Evolutionary conservation across 2,888 invertebrate species (phyloP), one percentile per base, ranked within the genome.

Genomic region (Apotomis betuletana): DNA sequence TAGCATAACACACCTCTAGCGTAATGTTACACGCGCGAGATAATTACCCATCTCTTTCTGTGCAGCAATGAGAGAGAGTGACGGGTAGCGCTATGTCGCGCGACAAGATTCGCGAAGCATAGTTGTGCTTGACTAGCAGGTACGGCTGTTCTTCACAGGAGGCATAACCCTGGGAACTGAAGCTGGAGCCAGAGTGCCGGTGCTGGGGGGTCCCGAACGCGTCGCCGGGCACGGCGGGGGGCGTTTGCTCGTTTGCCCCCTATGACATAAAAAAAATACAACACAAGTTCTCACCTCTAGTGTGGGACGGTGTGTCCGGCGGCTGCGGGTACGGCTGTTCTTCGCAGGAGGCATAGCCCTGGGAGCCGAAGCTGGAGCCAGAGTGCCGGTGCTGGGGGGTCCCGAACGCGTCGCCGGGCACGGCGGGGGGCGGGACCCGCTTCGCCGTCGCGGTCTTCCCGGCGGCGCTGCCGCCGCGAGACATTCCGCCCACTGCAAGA

Each of bases 371-470:
- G 83, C 96, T 96, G 88, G 96, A 96, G 72, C 96, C 96, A 65
- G 96, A 96, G 89, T 96, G 96, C 74, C 97, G 95, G 90, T 96
- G 94, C 83, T 93, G 93, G 3, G 93, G 94, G 9, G 90, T 90
- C 36, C 87, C 91, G 81, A 93, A 95, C 77, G 96, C 95, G 87
- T 96, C 96, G 80, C 96, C 96, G 63, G 97, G 97, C 78, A 97
- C 96, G 68, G 97, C 97, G 59, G 97, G 97, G 82, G 98, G 98
- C 81, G 97, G 96, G 86, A 98, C 97, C 93, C 97, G 97, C 93
- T 98, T 98, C 85, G 96, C 97, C 93, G 97, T 97, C 88, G 96
- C 96, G 90, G 96, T 96, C 91, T 92, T 92, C 82, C 97, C 96
- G 91, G 97, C 95, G 77, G 90, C 91, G 84, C 87, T 85, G 81